These are phyloP conservation scores for Magallana angulata DNA, from an alignment of 1,140 invertebrate genomes.

Conservation along the genomic window DNA sequence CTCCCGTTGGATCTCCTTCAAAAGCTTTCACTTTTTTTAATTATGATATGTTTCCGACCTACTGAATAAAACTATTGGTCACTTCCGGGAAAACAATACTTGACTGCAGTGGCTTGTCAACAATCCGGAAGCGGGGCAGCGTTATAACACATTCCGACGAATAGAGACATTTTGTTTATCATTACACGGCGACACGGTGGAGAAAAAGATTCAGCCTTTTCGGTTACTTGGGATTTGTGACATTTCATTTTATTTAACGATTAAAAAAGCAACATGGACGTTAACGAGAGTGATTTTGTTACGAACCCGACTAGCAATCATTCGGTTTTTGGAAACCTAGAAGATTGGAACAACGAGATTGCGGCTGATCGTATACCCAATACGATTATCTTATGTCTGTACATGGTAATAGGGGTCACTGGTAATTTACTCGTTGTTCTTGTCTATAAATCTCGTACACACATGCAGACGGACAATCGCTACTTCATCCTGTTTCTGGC, in stretches of 20 bases:
- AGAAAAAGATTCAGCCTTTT: not conserved
- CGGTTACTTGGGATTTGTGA: not conserved
- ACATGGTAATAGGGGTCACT: slow-evolving; percentile 39
- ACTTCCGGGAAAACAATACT: not conserved
- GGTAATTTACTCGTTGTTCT: slow-evolving; percentile 53
- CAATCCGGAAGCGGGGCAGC: not conserved
- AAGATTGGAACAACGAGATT: slow-evolving; percentile 45
- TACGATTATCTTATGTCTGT: slow-evolving; percentile 44
- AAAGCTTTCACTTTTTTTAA: too few relatives aligned
- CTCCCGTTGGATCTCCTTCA: too few relatives aligned
- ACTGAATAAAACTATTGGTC: not conserved
- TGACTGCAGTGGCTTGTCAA: not conserved
- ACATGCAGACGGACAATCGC: slow-evolving; percentile 52
- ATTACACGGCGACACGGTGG: not conserved
- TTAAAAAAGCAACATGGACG: not conserved
- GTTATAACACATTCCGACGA: not conserved
- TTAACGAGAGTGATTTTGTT: not conserved
- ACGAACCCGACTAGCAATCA: not conserved
- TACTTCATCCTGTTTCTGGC: slow-evolving; percentile 56
- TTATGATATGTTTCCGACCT: too few relatives aligned
- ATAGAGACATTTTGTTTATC: not conserved
- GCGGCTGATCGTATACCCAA: slow-evolving; percentile 37
- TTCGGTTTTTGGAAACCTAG: not conserved
- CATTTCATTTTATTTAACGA: not conserved
- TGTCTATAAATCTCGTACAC: slow-evolving; percentile 49